phyloP scores from a whole-genome alignment of 2,113 vertebrate species.

The Ophthalmolycus amberensis region DNA sequence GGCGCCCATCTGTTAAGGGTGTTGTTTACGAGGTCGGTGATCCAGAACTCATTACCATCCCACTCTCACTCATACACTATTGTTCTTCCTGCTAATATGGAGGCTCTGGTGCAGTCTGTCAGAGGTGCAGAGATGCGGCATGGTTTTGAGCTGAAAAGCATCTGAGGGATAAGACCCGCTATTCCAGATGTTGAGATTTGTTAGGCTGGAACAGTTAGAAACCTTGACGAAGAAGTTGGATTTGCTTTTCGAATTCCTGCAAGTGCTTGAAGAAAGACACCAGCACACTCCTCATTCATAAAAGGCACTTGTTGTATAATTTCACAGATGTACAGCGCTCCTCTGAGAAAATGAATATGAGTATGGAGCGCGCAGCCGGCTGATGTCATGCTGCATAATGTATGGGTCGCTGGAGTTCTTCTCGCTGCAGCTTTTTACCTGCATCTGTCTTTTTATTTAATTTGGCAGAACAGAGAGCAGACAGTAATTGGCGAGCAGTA shows the following conservation, averaged over 20 bases:
- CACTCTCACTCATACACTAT: conserved; percentile 77
- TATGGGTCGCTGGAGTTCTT: background rate
- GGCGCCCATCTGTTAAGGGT: conserved; percentile 84
- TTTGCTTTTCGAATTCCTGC: conserved; percentile 5
- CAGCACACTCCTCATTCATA: background rate
- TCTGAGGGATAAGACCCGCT: background rate
- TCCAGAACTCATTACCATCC: conserved; percentile 84
- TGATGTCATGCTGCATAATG: background rate
- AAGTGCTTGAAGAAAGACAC: conserved; percentile 29
- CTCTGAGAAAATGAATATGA: background rate
- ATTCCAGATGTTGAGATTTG: conserved; percentile 44
- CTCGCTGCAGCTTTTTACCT: no score
- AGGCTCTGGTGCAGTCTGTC: conserved; percentile 67
- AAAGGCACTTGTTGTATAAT: background rate
- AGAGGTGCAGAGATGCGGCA: background rate
- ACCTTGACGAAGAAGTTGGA: background rate
- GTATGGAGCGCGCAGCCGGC: background rate
- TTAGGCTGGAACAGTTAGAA: conserved; percentile 28
- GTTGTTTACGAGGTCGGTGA: conserved; percentile 81
- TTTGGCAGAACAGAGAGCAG: background rate
- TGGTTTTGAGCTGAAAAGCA: conserved; percentile 28
- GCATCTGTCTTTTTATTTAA: background rate
- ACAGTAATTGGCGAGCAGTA: background rate
- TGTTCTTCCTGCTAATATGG: conserved; percentile 80
- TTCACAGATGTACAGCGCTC: background rate